Base-by-base conservation (phyloP, 2,888 invertebrate species). In the Eumacrocentrus americanus region DNA sequence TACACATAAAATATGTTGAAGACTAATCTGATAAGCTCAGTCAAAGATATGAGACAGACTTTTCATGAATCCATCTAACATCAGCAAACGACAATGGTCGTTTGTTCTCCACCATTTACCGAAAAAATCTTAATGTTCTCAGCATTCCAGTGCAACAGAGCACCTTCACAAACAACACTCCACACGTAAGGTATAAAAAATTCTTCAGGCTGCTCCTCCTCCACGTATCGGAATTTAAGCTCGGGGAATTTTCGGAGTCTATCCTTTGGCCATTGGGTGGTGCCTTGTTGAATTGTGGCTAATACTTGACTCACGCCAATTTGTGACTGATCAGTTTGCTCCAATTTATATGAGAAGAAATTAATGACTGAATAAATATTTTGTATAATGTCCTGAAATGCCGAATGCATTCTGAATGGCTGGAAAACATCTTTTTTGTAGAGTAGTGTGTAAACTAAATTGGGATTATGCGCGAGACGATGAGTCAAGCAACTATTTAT, bases 161-260 rank as follows among this genome's bases (percentile, higher is more conserved):
- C 80, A 54, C 76, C 72, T 64, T 79, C 83, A 70, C 84, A 88
- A 46, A 98, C 92, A 55, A 99, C 84, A 2, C 92, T 92, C 99
- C 99, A 99, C 20, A 98, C 94, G 81, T 99, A 99, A 0, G 99
- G 99, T 69, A 98, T 95, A 84, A 99, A 99, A 85, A 99, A 99
- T 76, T 98, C 98, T 80, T 98, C 98, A 0, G 98, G 98, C 60
- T 93, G 90, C 67, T 98, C 98, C 81, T 99, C 99, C 82, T 99
- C 99, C 0, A 99, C 98, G 78, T 99, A 99, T 68, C 97, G 95
- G 83, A 99, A 99, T 82, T 98, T 98, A 47, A 99, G 83, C 75
- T 98, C 98, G 0, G 98, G 98, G 81, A 98, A 98, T 90, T 98
- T 98, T 85, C 94, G 91, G 66, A 98, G 84, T 69, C 95, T 88